Conservation (phyloP, 1,140 invertebrate species). For the Drosophila elegans region DNA sequence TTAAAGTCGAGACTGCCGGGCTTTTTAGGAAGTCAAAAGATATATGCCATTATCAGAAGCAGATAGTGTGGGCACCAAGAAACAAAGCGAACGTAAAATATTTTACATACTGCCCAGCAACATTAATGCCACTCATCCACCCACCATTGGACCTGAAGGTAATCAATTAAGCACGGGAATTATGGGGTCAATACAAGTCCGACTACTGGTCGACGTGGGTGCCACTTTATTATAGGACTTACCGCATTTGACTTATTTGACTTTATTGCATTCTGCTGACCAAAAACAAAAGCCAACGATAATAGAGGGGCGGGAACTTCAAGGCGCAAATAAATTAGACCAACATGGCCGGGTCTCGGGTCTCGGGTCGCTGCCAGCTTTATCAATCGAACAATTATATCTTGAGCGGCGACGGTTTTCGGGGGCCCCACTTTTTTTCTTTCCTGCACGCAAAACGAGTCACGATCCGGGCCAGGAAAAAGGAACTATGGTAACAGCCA, state of each 20-base stretch:
- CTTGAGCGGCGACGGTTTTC: slow-evolving; percentile 47
- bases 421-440: slow-evolving; percentile 4
- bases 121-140: slow-evolving; percentile 13
- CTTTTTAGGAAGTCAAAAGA: slow-evolving; percentile 6
- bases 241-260: slow-evolving; percentile 20
- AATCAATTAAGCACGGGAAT: slow-evolving; percentile 72
- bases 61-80: slow-evolving; percentile 23
- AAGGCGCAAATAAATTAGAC: slow-evolving; percentile 70
- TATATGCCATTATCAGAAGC: slow-evolving; percentile 11
- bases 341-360: slow-evolving; percentile 38
- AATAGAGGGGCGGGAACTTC: slow-evolving; percentile 60
- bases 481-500: slow-evolving; percentile 25
- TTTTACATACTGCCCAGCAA: slow-evolving; percentile 32
- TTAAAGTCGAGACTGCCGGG: slow-evolving; percentile 7
- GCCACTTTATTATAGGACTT: slow-evolving; percentile 40
- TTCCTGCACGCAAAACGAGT: slow-evolving; percentile 70
- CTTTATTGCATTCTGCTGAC: slow-evolving; percentile 27
- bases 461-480: slow-evolving; percentile 60
- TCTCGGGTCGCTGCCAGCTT: slow-evolving; percentile 45
- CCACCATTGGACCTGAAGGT: slow-evolving; percentile 29
- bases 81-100: slow-evolving; percentile 15
- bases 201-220: slow-evolving; percentile 54
- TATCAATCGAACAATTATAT: slow-evolving; percentile 79
- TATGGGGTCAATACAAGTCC: slow-evolving; percentile 55
- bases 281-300: slow-evolving; percentile 29